Percentiles rank a stretch among this genome's conserved stretches.
Conservation (phyloP, 2,797 vertebrate species). For the Poeciliopsis turneri region DNA sequence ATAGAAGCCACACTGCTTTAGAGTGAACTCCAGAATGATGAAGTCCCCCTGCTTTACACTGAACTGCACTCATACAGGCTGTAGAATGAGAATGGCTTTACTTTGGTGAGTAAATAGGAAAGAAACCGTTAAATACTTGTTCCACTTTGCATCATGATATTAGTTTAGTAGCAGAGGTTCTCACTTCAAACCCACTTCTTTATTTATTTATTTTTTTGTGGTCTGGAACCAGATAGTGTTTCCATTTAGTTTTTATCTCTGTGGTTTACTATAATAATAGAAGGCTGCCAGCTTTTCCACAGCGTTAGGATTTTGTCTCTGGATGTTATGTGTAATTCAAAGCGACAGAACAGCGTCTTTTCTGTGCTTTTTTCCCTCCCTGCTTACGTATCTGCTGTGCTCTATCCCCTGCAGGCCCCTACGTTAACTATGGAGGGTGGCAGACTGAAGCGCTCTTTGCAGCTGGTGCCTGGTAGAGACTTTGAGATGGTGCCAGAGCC, state of each 20-base stretch:
- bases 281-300: slow-evolving; percentile 4
- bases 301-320: slow-evolving; percentile 35
- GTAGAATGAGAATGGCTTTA: no score
- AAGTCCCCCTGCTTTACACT: no score
- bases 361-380: slow-evolving; percentile 10
- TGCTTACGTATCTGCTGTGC: slow-evolving; percentile 21
- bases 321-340: slow-evolving; percentile 45
- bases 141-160: slow-evolving; percentile 1
- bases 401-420: slow-evolving; percentile 83
- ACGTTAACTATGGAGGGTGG: slow-evolving; percentile 96
- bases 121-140: background rate
- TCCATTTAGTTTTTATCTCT: slow-evolving; percentile 38
- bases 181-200: background rate
- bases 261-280: slow-evolving; percentile 22
- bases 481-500: slow-evolving; percentile 96
- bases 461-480: slow-evolving; percentile 85
- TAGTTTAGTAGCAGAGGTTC: background rate
- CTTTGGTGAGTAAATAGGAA: background rate
- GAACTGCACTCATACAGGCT: no score
- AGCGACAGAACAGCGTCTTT: slow-evolving; percentile 24
- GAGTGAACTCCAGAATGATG: background rate
- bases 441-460: slow-evolving; percentile 87
- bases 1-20: background rate
- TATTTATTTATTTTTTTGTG: background rate
- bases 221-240: slow-evolving; percentile 31